Base-by-base conservation (phyloP, 1,140 invertebrate species). In the Formica exsecta region DNA sequence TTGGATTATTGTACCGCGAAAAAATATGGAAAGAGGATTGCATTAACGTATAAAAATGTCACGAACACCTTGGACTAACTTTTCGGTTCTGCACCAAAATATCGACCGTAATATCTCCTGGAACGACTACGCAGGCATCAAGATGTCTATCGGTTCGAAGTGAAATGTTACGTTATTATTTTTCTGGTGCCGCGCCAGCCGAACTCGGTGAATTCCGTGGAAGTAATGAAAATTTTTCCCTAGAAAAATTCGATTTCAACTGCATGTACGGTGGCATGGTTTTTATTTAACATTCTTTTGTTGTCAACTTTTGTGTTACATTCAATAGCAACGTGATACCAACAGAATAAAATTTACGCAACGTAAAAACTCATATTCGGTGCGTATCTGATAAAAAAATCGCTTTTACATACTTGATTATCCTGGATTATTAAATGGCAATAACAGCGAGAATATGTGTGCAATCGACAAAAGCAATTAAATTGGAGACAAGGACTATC, bases 161-260 rank as follows among this genome's bases (percentile, higher is more conserved):
- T 91, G 81, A 91, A 91, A 90, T 91, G 89, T 91, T 90, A 90
- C 88, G 74, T 90, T 91, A 91, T 91, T 91, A 91, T 91, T 91
- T 91, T 85, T 29, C 59, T 91, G 89, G 86, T 77, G 41, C 19
- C 48, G 51, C 51, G 88, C 89, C 89, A 91, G 57, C 25, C 68
- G 59, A 85, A 85, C 54, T 36, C 54, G 83, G 36, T 61, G 83
- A 86, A 76, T 80, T 61, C 65, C 32, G 41, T 51, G 88, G 54
- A 80, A 86, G 84, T 76, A 90, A 86, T 89, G 79, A 91, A 91
- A 91, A 88, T 85, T 91, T 79, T 38, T 38, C 83, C 74, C 32
- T 41, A 22, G 51, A 80, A 51, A 51, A 88, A 68, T 90, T 88
- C 36, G 64, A 84, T 86, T 90, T 87, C 86, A 79, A 75, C 64